Base-by-base conservation (phyloP, 2,797 vertebrate genomes). In the Alectoris magna region DNA sequence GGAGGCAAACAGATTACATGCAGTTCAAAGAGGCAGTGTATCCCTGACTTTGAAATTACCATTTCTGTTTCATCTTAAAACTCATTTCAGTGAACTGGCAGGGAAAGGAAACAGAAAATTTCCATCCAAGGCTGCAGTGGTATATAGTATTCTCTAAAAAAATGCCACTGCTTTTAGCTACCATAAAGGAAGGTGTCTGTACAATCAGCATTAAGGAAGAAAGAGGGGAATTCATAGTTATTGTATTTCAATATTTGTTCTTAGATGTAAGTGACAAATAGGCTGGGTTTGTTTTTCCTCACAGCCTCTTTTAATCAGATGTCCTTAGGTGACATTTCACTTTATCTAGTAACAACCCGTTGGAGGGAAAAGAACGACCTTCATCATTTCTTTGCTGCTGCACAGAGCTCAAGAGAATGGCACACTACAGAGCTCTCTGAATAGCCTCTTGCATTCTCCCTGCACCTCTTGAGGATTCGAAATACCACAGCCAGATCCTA, bases 321-420 rank as follows among this genome's bases (percentile, higher is more conserved):
- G 85, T 95, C 92, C 96, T 96, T 73, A 96, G 83, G 87, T 94
- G 91, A 95, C 95, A 95, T 96, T 96, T 96, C 90, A 92, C 87
- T 95, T 95, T 91, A 95, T 95, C 93, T 82, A 66, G 83, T 77
- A 95, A 94, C 77, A 93, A 60, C 80, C 62, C 93, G 59, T 53
- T 43, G 80, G 95, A 95, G 94, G 88, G 87, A 94, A 91, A 77
- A 88, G 90, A 95, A 92, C 0, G 85, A 96, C 95, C 94, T 96
- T 95, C 94, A 88, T 72, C 74, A 88, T 93, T 96, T 95, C 83
- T 84, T 94, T 10, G 2, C 49, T 91, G 80, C 83, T 72, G 80
- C 69, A 74, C 24, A 29, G 71, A 68, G 62, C 93, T 91, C 92
- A 69, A 69, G 94, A 95, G 94, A 95, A 88, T 0, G 0, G 87